Evolutionary conservation across 2,888 invertebrate species (phyloP).

Genomic region (Synergus itoensis): DNA sequence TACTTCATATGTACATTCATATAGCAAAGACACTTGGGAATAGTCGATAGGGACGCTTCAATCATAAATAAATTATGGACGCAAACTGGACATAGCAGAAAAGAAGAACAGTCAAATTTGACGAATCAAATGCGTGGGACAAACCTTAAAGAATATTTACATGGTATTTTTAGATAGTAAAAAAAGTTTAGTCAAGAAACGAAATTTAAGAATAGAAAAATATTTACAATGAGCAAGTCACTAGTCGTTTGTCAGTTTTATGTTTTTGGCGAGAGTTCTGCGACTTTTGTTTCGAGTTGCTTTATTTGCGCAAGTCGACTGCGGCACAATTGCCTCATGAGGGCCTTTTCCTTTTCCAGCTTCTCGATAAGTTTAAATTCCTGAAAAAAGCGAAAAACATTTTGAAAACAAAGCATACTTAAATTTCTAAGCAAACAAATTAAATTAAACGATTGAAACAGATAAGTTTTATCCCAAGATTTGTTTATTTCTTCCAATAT

Average conservation of each 20-base stretch:
- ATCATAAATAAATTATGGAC: slow-evolving; percentile 9
- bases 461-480: neutral
- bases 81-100: neutral
- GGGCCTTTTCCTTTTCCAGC: slow-evolving; percentile 79
- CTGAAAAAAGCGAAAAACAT: slow-evolving; percentile 69
- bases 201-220: neutral
- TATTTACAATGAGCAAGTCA: slow-evolving; percentile 7
- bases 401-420: neutral
- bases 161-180: neutral
- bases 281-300: slow-evolving; percentile 10
- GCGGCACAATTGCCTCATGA: slow-evolving; percentile 78
- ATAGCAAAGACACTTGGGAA: neutral
- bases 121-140: neutral
- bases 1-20: neutral
- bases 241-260: neutral
- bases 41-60: neutral
- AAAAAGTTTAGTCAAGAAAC: neutral
- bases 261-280: neutral
- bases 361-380: slow-evolving; percentile 80
- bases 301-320: slow-evolving; percentile 67
- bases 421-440: neutral
- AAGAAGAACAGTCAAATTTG: neutral
- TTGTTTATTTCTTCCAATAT: neutral
- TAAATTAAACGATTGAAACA: neutral
- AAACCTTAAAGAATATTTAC: neutral